Percentiles rank a stretch among this genome's conserved stretches.
Conservation (phyloP, 2,797 vertebrate genomes). For the Naso thynnoides region DNA sequence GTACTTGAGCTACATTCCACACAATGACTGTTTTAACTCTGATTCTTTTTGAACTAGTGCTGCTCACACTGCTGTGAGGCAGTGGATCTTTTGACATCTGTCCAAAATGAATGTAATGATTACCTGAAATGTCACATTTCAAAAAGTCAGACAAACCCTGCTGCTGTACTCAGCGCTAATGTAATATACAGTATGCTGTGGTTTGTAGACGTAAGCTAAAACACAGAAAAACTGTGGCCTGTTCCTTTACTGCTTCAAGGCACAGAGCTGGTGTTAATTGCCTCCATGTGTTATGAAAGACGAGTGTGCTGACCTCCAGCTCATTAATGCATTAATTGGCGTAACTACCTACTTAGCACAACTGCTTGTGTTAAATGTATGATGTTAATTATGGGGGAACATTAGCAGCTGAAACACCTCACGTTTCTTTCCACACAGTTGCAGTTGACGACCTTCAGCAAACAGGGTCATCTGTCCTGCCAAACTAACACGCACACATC, state of each 20-base stretch:
- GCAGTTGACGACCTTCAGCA: conserved; percentile 7
- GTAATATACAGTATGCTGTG: not conserved
- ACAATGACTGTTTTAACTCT: too few species aligned
- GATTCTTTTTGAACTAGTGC: not conserved
- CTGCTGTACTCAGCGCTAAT: not conserved
- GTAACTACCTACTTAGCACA: not conserved
- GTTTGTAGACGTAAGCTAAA: not conserved
- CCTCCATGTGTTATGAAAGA: not conserved
- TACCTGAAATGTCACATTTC: not conserved
- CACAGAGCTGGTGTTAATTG: conserved; percentile 15
- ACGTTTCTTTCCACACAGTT: conserved; percentile 8
- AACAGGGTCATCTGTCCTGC: conserved; percentile 16
- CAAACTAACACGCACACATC: not conserved
- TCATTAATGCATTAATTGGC: conserved; percentile 22
- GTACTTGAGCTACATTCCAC: conserved; percentile 10
- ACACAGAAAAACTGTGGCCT: not conserved
- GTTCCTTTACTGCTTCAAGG: not conserved
- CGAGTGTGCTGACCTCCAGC: conserved; percentile 15
- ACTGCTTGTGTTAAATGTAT: conserved; percentile 22
- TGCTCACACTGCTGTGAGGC: too few species aligned
- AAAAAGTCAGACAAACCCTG: not conserved
- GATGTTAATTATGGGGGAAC: conserved; percentile 15
- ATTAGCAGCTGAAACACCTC: conserved; percentile 9
- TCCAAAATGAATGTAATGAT: not conserved
- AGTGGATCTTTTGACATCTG: not conserved